Percentiles rank a stretch among this genome's conserved stretches.
Conservation (phyloP, 2,888 invertebrate species). For the Candidula unifasciata region DNA sequence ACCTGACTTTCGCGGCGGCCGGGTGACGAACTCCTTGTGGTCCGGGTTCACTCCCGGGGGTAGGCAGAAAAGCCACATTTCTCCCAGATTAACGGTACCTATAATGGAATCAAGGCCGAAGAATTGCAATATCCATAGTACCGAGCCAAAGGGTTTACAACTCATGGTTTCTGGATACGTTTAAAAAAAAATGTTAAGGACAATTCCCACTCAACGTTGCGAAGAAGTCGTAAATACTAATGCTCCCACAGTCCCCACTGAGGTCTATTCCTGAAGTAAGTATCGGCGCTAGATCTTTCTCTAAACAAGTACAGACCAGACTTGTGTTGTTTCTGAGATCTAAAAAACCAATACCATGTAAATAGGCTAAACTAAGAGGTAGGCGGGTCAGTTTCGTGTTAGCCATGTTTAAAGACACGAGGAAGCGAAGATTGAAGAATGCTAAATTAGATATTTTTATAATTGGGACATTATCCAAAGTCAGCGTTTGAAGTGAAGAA, state of each 20-base stretch:
- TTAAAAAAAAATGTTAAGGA: too few species aligned
- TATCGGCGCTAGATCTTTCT: background rate
- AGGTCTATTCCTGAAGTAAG: background rate
- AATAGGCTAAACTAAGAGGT: background rate
- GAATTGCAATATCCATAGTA: too few species aligned
- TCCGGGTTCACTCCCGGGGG: too few species aligned
- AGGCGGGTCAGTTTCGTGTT: background rate
- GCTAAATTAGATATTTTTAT: background rate
- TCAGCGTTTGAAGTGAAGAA: background rate
- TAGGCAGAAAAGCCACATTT: too few species aligned
- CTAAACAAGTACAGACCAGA: background rate
- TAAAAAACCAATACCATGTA: background rate
- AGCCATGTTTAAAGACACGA: background rate
- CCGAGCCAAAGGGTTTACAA: too few species aligned
- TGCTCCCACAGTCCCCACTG: background rate
- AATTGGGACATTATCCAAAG: background rate
- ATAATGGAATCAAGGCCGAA: too few species aligned
- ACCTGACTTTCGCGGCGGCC: too few species aligned
- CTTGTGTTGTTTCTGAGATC: background rate
- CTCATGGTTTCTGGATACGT: too few species aligned
- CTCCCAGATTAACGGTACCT: too few species aligned
- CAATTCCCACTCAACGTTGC: background rate
- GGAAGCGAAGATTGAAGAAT: background rate
- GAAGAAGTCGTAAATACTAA: background rate
- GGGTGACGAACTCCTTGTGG: too few species aligned